These are phyloP conservation scores for Labeo catla DNA, from an alignment of 2,113 vertebrate genomes.

Conservation along the genomic window DNA sequence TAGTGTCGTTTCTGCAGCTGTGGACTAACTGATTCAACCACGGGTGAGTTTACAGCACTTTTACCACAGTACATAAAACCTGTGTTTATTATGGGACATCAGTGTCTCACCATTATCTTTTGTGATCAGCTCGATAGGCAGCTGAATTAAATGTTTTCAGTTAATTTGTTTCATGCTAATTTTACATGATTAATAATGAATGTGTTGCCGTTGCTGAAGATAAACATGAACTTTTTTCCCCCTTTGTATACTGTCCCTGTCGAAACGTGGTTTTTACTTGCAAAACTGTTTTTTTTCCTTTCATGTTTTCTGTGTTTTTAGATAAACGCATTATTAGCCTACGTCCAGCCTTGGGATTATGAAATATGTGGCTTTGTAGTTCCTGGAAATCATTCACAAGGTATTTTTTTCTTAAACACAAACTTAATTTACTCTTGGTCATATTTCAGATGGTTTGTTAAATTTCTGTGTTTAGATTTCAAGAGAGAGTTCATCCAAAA, in stretches of 20 bases:
- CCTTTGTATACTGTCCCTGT: not conserved
- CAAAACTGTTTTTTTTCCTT: not conserved
- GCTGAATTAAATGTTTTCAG: not conserved
- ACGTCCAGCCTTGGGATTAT: not conserved
- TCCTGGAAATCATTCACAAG: not conserved
- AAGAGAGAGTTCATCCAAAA: not conserved
- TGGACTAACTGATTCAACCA: not conserved
- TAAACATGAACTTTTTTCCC: too few species aligned
- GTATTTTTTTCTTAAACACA: not conserved
- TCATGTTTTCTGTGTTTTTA: not conserved
- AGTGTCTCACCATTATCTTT: not conserved
- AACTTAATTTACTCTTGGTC: not conserved
- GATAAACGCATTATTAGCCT: not conserved
- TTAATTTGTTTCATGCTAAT: not conserved
- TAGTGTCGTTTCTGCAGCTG: not conserved
- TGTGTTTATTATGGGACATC: not conserved
- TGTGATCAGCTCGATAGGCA: too few species aligned
- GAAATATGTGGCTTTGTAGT: not conserved
- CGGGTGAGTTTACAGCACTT: constrained; percentile 1
- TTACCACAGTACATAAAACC: not conserved
- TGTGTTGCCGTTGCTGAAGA: not conserved
- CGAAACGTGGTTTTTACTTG: not conserved
- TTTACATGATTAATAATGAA: not conserved
- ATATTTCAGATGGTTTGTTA: not conserved
- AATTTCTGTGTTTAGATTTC: not conserved